phyloP scores from a whole-genome alignment of 2,113 vertebrate genomes.

The Scomber japonicus region DNA sequence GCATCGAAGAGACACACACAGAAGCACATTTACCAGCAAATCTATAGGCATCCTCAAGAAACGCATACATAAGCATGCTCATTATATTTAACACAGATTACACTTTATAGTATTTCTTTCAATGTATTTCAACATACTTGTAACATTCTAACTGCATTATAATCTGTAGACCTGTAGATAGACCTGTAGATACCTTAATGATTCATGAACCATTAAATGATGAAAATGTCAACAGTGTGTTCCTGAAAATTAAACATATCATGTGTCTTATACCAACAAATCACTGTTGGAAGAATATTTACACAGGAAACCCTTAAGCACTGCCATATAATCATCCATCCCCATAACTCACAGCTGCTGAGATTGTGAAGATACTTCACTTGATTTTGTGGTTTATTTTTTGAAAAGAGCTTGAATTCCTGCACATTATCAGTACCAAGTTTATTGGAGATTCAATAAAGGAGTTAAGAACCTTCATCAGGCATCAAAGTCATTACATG shows the following conservation, averaged over 20 bases:
- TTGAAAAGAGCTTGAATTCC: no score
- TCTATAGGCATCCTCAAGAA: not conserved
- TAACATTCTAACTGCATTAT: not conserved
- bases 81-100: not conserved
- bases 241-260: not conserved
- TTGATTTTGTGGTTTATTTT: no score
- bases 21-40: slow-evolving; percentile 22
- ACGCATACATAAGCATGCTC: not conserved
- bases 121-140: not conserved
- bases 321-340: not conserved
- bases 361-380: no score
- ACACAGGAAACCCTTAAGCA: not conserved
- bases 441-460: not conserved
- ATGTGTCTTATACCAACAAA: not conserved
- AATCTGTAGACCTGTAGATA: not conserved
- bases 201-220: not conserved
- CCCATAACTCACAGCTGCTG: not conserved
- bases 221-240: not conserved
- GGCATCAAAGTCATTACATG: not conserved
- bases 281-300: no score
- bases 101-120: not conserved
- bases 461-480: not conserved
- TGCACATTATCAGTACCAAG: not conserved
- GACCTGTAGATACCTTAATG: not conserved
- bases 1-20: slow-evolving; percentile 9